Conservation (phyloP, 2,888 invertebrate genomes). For the Theretra japonica region DNA sequence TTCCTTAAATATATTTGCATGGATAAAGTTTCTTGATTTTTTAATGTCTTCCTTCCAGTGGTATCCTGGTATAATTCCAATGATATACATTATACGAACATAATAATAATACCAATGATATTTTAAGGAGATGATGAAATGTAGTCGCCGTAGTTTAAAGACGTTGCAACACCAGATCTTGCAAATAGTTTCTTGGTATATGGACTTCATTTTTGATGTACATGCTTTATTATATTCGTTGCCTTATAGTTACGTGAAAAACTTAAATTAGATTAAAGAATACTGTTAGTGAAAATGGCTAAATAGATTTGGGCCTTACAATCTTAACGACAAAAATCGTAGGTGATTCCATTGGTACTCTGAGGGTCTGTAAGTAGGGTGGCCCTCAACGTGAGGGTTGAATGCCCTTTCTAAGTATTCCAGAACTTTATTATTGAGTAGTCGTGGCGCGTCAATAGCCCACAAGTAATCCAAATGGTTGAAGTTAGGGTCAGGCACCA, state of each 20-base stretch:
- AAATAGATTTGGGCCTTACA: neutral
- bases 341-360: conserved; percentile 7
- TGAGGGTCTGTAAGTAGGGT: neutral
- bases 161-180: no score
- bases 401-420: conserved; percentile 50
- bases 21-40: neutral
- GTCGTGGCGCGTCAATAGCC: conserved; percentile 84
- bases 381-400: neutral
- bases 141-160: no score
- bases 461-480: conserved; percentile 90
- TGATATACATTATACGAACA: no score
- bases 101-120: no score
- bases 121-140: no score
- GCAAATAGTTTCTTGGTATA: no score
- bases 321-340: conserved; percentile 26
- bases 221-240: no score
- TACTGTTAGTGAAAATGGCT: neutral
- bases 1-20: no score
- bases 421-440: conserved; percentile 84
- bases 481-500: conserved; percentile 86
- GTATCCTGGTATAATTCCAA: no score
- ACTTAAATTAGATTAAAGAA: neutral
- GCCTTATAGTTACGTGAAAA: neutral
- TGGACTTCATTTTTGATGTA: no score
- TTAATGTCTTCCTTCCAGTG: neutral